Conservation (phyloP, 2,113 vertebrate genomes). For the Siniperca chuatsi region DNA sequence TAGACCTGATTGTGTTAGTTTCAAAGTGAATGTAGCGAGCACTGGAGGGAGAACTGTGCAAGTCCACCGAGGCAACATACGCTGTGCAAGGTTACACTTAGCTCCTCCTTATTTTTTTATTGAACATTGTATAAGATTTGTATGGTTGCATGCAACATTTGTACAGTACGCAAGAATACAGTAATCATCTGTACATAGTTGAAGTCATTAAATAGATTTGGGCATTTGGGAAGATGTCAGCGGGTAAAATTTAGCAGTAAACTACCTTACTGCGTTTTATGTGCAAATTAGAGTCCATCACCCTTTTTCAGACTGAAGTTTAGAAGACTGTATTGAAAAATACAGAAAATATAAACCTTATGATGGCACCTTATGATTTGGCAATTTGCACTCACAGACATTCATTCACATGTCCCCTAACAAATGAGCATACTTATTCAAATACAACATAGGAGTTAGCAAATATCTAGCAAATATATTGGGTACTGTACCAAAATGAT, state of each 20-base stretch:
- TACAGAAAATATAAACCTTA: not conserved
- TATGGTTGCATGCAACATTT: not conserved
- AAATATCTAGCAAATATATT: too few species aligned
- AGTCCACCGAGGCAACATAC: constrained; percentile 34
- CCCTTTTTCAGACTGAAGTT: not conserved
- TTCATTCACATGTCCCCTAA: not conserved
- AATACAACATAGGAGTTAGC: too few species aligned
- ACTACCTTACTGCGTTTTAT: not conserved
- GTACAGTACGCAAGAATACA: not conserved
- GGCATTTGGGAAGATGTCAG: not conserved
- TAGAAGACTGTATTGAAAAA: not conserved
- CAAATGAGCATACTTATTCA: not conserved
- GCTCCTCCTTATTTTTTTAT: constrained; percentile 29
- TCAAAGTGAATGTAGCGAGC: constrained; percentile 59
- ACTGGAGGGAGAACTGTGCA: constrained; percentile 25
- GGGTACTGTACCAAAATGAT: too few species aligned
- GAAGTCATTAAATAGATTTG: not conserved
- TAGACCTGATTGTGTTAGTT: constrained; percentile 67
- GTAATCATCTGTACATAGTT: not conserved
- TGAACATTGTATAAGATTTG: not conserved
- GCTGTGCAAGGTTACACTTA: constrained; percentile 29
- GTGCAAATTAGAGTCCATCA: not conserved
- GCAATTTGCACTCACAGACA: not conserved
- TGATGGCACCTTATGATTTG: not conserved
- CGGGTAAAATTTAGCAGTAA: not conserved